Percentiles rank a stretch among this genome's conserved stretches.
Conservation (phyloP, 1,140 invertebrate species). For the Lordiphosa clarofinis region DNA sequence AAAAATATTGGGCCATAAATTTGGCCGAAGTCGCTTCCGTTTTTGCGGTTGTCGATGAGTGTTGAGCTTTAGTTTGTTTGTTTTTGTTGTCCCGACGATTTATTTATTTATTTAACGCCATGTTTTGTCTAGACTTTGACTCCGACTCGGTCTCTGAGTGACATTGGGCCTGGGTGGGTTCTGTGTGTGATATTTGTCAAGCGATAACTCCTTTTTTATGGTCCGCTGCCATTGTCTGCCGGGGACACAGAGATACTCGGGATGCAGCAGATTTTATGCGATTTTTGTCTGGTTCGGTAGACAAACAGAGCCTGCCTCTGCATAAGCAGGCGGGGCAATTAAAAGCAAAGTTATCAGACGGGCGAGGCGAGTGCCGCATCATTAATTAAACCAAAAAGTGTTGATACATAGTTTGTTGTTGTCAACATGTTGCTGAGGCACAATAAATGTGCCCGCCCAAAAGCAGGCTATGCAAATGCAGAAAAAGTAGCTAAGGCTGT, state of each 20-base stretch:
- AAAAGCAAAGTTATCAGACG: conserved; percentile 61
- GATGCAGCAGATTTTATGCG: conserved; percentile 52
- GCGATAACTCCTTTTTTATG: conserved; percentile 72
- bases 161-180: conserved; percentile 18
- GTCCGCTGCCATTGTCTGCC: conserved; percentile 41
- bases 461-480: no score
- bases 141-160: conserved; percentile 31
- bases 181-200: conserved; percentile 50
- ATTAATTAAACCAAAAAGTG: conserved; percentile 53
- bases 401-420: conserved; percentile 10
- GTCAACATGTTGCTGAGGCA: conserved; percentile 30
- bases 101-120: conserved; percentile 77
- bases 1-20: conserved; percentile 56
- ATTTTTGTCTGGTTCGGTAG: conserved; percentile 49
- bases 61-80: conserved; percentile 14
- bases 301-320: conserved; percentile 37
- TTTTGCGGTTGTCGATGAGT: conserved; percentile 59
- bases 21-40: conserved; percentile 41
- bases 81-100: conserved; percentile 29
- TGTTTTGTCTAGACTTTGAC: conserved; percentile 69
- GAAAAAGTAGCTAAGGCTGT: no score
- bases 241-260: conserved; percentile 9
- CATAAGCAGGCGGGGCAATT: conserved; percentile 67
- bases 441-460: no score
- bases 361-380: conserved; percentile 32